Percentiles rank a stretch among this genome's conserved stretches.
phyloP scores from a whole-genome alignment of 2,888 invertebrate species.

The Adela reaumurella region DNA sequence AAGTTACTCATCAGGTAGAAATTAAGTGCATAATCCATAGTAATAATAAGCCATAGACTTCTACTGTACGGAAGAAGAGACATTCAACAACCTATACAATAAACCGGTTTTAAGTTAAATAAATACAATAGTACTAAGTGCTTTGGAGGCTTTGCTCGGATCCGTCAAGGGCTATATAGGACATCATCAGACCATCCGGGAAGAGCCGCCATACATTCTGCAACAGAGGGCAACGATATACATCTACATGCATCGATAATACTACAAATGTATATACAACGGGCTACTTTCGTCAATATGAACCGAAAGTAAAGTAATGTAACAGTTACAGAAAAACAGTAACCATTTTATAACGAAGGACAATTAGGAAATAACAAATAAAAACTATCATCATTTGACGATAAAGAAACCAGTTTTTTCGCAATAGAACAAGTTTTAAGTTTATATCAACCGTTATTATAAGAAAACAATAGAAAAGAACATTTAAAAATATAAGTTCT shows the following conservation, averaged over 20 bases:
- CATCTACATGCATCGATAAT: neutral
- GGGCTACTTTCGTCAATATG: neutral
- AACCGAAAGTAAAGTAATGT: neutral
- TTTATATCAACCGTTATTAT: conserved; percentile 59
- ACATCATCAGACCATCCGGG: conserved; percentile 47
- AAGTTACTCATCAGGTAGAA: conserved; percentile 22
- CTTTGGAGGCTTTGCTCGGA: conserved; percentile 47
- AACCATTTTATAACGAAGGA: conserved; percentile 47
- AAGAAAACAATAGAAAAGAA: conserved; percentile 55
- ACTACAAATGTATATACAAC: neutral
- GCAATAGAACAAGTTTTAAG: conserved; percentile 59
- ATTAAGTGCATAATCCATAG: conserved; percentile 31
- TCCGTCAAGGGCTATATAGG: conserved; percentile 35
- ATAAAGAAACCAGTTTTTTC: conserved; percentile 59
- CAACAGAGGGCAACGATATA: neutral
- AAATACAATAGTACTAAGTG: conserved; percentile 35
- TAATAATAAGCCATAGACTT: conserved; percentile 47
- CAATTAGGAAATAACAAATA: conserved; percentile 42
- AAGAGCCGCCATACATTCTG: conserved; percentile 25
- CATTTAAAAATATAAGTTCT: conserved; percentile 49
- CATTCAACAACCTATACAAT: conserved; percentile 14
- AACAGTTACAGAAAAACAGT: conserved; percentile 23
- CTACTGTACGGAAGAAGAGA: conserved; percentile 27
- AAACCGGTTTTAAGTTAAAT: conserved; percentile 39
- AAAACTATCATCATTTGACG: conserved; percentile 52